Evolutionary conservation across 2,113 vertebrate genomes (phyloP).

Genomic region (Acanthisitta chloris): DNA sequence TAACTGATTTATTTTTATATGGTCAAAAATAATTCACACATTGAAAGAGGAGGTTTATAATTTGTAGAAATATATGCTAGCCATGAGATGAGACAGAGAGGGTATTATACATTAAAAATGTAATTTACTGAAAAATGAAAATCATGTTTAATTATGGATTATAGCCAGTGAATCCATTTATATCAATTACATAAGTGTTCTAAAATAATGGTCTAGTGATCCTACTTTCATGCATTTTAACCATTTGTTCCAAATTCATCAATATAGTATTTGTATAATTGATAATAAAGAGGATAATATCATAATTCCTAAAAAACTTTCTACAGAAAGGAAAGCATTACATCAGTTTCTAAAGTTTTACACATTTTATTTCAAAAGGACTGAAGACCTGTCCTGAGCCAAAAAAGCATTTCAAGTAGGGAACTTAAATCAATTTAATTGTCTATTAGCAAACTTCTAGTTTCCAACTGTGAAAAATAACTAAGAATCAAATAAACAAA

Average conservation of each 20-base stretch:
- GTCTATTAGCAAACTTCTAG: rapidly evolving
- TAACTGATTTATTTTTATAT: neutral
- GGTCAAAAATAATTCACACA: neutral
- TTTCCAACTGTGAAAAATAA: neutral
- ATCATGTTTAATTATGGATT: neutral
- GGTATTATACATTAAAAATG: neutral
- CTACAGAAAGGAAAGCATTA: neutral
- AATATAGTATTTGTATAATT: neutral
- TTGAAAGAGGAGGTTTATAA: neutral
- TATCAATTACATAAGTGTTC: neutral
- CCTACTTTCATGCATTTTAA: neutral
- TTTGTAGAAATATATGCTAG: neutral
- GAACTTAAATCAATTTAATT: neutral
- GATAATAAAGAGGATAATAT: neutral
- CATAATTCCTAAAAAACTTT: neutral
- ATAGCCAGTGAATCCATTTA: neutral
- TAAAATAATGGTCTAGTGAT: neutral
- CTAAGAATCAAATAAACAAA: neutral
- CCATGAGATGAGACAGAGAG: neutral
- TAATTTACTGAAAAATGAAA: neutral
- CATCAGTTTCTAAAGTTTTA: neutral
- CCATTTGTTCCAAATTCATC: neutral
- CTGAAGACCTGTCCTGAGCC: neutral
- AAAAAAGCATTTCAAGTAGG: neutral
- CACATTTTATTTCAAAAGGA: neutral